phyloP scores from a whole-genome alignment of 2,113 vertebrate genomes.

The Ranitomeya variabilis region DNA sequence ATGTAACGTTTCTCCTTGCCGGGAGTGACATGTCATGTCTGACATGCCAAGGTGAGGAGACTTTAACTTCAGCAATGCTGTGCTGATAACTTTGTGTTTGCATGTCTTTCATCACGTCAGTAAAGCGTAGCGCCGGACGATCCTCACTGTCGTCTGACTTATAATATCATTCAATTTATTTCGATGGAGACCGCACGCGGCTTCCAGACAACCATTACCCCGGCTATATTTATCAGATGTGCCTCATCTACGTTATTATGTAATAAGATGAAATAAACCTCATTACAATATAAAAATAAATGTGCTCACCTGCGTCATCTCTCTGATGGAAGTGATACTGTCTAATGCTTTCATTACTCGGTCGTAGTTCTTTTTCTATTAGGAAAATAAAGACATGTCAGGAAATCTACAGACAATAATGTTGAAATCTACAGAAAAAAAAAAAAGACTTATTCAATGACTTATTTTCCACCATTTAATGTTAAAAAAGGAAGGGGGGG shows the following conservation, averaged over 20 bases:
- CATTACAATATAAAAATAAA: neutral
- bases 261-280: neutral
- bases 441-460: too few species aligned
- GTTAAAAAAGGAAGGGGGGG: too few species aligned
- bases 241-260: too few species aligned
- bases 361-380: slow-evolving; percentile 90
- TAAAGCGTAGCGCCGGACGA: neutral
- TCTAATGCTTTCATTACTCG: slow-evolving; percentile 88
- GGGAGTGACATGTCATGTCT: too few species aligned
- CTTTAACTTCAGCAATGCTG: too few species aligned
- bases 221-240: neutral
- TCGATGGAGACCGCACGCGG: neutral
- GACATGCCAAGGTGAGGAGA: too few species aligned
- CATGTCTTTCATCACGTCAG: neutral
- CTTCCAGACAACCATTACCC: neutral
- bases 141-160: neutral
- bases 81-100: too few species aligned
- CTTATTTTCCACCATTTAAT: neutral
- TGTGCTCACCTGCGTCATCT: slow-evolving; percentile 86
- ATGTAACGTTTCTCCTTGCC: too few species aligned
- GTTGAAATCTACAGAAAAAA: neutral
- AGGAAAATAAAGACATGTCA: slow-evolving; percentile 49
- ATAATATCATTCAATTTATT: neutral
- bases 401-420: neutral
- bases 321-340: slow-evolving; percentile 90